Base-by-base conservation (phyloP, 2,113 vertebrate genomes). In the Pachycephala philippinensis region DNA sequence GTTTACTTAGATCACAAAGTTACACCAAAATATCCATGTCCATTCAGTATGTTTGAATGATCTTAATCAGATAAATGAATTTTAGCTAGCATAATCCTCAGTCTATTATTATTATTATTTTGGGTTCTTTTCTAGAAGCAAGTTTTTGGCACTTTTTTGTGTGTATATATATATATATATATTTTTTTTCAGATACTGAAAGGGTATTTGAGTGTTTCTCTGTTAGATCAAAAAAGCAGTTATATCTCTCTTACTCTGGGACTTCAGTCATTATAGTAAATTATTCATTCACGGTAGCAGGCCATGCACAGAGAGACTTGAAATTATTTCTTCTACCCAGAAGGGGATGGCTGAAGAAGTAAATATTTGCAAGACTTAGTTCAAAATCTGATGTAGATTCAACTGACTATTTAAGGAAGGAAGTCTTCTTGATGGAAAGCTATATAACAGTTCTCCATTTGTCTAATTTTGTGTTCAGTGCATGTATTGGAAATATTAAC, bases 101-200 rank as follows among this genome's bases (percentile, higher is more conserved):
- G 8, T 57, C 22, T 71, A 15, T 42, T 71, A 15, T 42, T 68
- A 44, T 42, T 63, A 44, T 65, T 77, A 26, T 63, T 85, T 76
- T 61, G 1, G 1, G 1, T 13, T 82, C 4, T 63, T 49, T 39
- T 66, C 9, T 75, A 39, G 35, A 72, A 54, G 8, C 8, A 85
- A 31, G 11, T 10, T 24, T 47, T 52, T 31, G 9, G 8, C 2
- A 1, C 3, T 16, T 30, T 70, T 69, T 4, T 28, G 7, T n/a
- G n/a, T n/a, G 10, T 15, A 8, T 40, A 3, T 10, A 2, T 10
- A 31, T 40, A 7, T 15, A 8, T 40, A 3, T 10, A 2, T 18
- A 22, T 40, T 13, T 13, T 15, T 22, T 45, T 72, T 63, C 40
- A 81, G 15, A 2, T 39, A 47, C 2, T 61, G 17, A 85, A 70